These are phyloP conservation scores for Gymnorhina tibicen DNA, from an alignment of 2,113 vertebrate genomes.

Conservation along the genomic window DNA sequence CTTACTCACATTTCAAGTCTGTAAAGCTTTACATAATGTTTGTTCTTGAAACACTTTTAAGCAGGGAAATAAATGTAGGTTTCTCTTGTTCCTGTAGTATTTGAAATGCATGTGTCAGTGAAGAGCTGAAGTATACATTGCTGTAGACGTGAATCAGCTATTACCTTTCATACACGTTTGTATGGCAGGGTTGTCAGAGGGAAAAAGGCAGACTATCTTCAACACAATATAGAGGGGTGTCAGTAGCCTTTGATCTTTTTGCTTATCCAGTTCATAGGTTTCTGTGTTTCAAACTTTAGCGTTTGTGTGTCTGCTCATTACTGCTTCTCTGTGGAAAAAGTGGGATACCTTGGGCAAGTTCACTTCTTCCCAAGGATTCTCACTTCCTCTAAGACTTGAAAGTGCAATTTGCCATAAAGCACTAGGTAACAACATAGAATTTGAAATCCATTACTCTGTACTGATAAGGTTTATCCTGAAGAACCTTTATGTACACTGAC, in stretches of 20 bases:
- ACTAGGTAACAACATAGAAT: constrained; percentile 37
- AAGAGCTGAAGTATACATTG: not conserved
- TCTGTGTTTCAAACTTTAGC: constrained; percentile 21
- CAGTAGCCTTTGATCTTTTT: constrained; percentile 23
- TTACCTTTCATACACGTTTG: not conserved
- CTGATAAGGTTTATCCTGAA: constrained; percentile 62
- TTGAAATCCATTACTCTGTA: constrained; percentile 56
- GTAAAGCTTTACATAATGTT: not conserved
- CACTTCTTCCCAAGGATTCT: constrained; percentile 23
- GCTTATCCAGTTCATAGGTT: not conserved
- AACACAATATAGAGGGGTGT: not conserved
- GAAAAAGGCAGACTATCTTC: constrained; percentile 16
- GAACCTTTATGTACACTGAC: constrained; percentile 65
- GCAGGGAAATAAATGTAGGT: not conserved
- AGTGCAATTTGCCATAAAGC: constrained; percentile 52
- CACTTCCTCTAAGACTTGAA: constrained; percentile 24
- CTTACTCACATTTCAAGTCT: not conserved
- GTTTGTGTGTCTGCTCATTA: constrained; percentile 36
- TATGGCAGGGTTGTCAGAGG: not conserved
- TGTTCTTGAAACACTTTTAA: not conserved
- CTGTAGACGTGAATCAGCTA: not conserved
- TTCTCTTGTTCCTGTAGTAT: not conserved
- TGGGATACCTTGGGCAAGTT: not conserved
- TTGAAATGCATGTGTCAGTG: not conserved
- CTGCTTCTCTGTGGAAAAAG: not conserved